phyloP scores from a whole-genome alignment of 1,140 invertebrate genomes.

The Drosophila neocordata region DNA sequence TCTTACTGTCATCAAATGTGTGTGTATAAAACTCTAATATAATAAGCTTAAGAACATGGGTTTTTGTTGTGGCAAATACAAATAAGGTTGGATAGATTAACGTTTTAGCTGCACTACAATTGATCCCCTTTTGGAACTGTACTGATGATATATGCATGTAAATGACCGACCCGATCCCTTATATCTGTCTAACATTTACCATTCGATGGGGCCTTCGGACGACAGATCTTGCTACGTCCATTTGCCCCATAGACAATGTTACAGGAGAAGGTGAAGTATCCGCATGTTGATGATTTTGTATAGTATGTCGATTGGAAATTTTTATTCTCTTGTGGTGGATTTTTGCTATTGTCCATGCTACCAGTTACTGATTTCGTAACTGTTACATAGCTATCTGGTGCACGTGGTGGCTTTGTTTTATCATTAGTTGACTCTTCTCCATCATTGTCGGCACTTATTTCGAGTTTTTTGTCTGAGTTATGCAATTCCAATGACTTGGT shows the following conservation, averaged over 20 bases:
- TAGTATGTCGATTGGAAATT: conserved; percentile 90
- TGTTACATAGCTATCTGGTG: conserved; percentile 86
- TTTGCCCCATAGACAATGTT: conserved; percentile 90
- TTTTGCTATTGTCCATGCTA: conserved; percentile 85
- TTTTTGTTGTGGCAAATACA: conserved; percentile 46
- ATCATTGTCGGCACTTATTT: conserved; percentile 74
- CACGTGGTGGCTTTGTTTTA: conserved; percentile 51
- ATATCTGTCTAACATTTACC: conserved; percentile 71
- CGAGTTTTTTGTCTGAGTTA: conserved; percentile 51
- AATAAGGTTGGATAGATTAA: conserved; percentile 46
- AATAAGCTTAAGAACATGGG: conserved; percentile 48
- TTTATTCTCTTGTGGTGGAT: conserved; percentile 84
- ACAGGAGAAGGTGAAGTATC: conserved; percentile 92
- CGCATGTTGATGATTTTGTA: conserved; percentile 92
- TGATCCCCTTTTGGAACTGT: conserved; percentile 58
- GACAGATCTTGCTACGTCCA: conserved; percentile 90
- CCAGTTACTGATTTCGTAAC: conserved; percentile 91
- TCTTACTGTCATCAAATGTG: neutral
- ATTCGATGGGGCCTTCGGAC: conserved; percentile 86
- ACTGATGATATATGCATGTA: conserved; percentile 34
- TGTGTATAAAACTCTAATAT: conserved; percentile 48
- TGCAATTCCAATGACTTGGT: conserved; percentile 72
- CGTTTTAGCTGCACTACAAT: conserved; percentile 39
- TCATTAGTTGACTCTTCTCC: conserved; percentile 64
- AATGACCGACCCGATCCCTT: neutral